Evolutionary conservation across 2,888 invertebrate species (phyloP).

Genomic region (Drosophila quinaria): DNA sequence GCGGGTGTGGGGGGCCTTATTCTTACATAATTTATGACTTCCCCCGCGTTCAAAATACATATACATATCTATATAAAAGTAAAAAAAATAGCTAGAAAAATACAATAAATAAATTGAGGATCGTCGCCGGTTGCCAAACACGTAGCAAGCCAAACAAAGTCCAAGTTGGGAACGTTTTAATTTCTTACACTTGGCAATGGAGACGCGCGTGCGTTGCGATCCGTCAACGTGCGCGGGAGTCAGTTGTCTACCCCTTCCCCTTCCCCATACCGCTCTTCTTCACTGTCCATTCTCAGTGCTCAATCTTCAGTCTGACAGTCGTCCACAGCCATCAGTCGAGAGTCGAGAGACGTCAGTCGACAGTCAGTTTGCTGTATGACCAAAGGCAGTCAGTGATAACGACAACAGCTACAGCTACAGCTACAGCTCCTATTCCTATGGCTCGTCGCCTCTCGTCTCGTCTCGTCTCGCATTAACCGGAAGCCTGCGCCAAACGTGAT

Average conservation of each 20-base stretch:
- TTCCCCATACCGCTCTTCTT: neutral
- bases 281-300: neutral
- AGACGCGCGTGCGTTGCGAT: slow-evolving; percentile 75
- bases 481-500: slow-evolving; percentile 85
- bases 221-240: slow-evolving; percentile 80
- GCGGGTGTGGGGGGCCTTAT: neutral
- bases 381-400: slow-evolving; percentile 65
- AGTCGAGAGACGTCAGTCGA: slow-evolving; percentile 34
- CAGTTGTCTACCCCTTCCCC: slow-evolving; percentile 41
- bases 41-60: slow-evolving; percentile 45
- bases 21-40: slow-evolving; percentile 81
- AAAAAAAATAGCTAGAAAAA: slow-evolving; percentile 65
- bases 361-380: slow-evolving; percentile 54
- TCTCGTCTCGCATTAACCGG: slow-evolving; percentile 80
- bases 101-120: slow-evolving; percentile 82
- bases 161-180: slow-evolving; percentile 81
- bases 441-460: slow-evolving; percentile 25
- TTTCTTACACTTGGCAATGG: slow-evolving; percentile 79
- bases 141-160: slow-evolving; percentile 77
- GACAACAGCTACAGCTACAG: slow-evolving; percentile 25
- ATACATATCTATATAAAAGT: no score
- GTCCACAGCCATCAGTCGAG: slow-evolving; percentile 32
- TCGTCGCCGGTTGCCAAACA: slow-evolving; percentile 79
- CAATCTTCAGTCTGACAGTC: slow-evolving; percentile 29
- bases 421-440: slow-evolving; percentile 41